These are phyloP conservation scores for Phragmatobia fuliginosa DNA, from an alignment of 2,888 invertebrate species.

Conservation along the genomic window DNA sequence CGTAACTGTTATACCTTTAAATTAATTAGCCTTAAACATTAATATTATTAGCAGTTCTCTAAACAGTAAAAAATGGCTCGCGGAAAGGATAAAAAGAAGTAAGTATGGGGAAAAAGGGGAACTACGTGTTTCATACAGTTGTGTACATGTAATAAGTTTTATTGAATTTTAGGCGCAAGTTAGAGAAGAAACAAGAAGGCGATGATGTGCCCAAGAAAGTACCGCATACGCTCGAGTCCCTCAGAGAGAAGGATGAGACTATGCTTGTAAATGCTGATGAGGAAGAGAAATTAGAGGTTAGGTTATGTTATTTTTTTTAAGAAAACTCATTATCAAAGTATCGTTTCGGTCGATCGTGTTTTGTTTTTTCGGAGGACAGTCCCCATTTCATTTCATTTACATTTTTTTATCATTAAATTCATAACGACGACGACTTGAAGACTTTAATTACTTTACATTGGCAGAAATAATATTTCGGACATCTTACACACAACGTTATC, in stretches of 20 bases:
- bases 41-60: background rate
- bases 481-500: too few species aligned
- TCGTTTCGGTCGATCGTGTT: too few species aligned
- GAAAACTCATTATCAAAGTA: too few species aligned
- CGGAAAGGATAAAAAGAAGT: constrained; percentile 83
- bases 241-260: constrained; percentile 97
- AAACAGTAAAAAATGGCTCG: constrained; percentile 72
- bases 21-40: constrained; percentile 3
- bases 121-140: constrained; percentile 25
- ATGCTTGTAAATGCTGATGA: constrained; percentile 91
- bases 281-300: constrained; percentile 91
- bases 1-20: background rate
- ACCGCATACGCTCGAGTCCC: constrained; percentile 97
- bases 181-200: constrained; percentile 82
- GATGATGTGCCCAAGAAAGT: constrained; percentile 81
- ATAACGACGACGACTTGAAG: too few species aligned
- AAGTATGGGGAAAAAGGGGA: constrained; percentile 62
- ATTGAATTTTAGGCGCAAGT: constrained; percentile 71
- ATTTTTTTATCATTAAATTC: too few species aligned
- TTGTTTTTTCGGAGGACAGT: too few species aligned
- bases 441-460: too few species aligned
- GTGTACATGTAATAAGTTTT: constrained; percentile 20
- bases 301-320: background rate
- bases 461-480: too few species aligned
- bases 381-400: background rate